Evolutionary conservation across 2,888 invertebrate species (phyloP), one percentile per base, ranked within the genome.

Genomic region (Lepidocyrtinus sp.): DNA sequence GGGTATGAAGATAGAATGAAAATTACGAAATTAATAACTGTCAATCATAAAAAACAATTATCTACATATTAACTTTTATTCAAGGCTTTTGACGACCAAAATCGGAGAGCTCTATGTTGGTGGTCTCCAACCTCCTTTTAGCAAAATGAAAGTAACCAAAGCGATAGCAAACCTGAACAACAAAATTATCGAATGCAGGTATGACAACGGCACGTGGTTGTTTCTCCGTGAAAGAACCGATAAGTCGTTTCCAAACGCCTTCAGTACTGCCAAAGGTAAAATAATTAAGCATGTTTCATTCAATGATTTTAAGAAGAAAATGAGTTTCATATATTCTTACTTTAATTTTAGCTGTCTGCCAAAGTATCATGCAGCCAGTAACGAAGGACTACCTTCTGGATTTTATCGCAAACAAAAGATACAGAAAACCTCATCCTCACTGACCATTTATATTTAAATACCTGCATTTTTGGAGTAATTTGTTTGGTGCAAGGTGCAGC

Each of bases 141-240:
- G 90, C 0, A 88, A 89, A 81, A 96, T 98, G 90, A 94, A 93
- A 88, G 91, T 93, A n/a, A 94, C 92, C 0, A 96, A 94, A 88
- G 91, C 92, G 0, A 88, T 97, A 2, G 93, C 93, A 87, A 92
- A 94, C 46, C 90, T 95, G 68, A 92, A 99, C 89, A 94, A 94
- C 87, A 98, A 98, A 90, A 99, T 99, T 76, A 92, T 99, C 69
- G 99, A 99, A 90, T 99, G 99, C 89, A 94, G 93, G 87, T 93
- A 90, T 87, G 95, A 96, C 82, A 91, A 93, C 84, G 91, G 92
- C 46, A 87, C 87, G 36, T 99, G 99, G 99, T 92, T 93, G 70
- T 97, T 95, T 88, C 95, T 99, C 96, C 91, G 99, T 77, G 96
- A 97, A 88, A 91, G 99, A 85, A 97, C 95, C 0, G 99, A 99